Evolutionary conservation across 2,113 vertebrate genomes (phyloP), one percentile per base, ranked within the genome.

Genomic region (Orycteropus afer): DNA sequence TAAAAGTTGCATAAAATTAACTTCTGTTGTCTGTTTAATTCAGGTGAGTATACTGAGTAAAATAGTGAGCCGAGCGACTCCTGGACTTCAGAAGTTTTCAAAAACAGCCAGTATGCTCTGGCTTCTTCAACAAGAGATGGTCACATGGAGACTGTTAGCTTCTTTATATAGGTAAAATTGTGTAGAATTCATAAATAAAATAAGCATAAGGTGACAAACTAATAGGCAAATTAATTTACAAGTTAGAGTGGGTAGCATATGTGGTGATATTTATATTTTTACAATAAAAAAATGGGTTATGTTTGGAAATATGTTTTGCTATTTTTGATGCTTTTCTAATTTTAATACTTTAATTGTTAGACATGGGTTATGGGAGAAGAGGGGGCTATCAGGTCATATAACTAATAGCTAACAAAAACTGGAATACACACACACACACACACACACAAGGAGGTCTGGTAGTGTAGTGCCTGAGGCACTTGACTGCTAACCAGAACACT

Each of bases 111-210:
- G 99, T 80, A 99, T 99, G 83, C 98, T 98, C 83, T 99, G 99
- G 99, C 98, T 99, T 95, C 99, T 99, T 93, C 99, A 99, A 87
- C 99, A 99, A 97, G 99, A 99, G 97, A 99, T 98, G 98, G 99
- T 99, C 92, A 99, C 99, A 0, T 99, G 99, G 99, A 99, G 99
- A 89, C 98, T 99, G 71, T 97, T 99, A 77, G 98, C 98, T 51
- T 99, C 99, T 0, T 98, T 99, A 55, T 99, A 99, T 95, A 99
- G 99, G 99, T 99, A 98, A 98, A 57, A 74, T 55, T n/a, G 55
- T 96, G 9, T 63, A 71, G 73, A 94, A 80, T 65, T 85, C 27
- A 7, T 65, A 45, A 88, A 6, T 87, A 40, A 82, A 55, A 53
- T 67, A 37, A 61, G 71, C 18, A 34, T 23, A 83, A 71, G 47